Evolutionary conservation across 2,888 invertebrate genomes (phyloP).

Genomic region (Drosophila sordidula): DNA sequence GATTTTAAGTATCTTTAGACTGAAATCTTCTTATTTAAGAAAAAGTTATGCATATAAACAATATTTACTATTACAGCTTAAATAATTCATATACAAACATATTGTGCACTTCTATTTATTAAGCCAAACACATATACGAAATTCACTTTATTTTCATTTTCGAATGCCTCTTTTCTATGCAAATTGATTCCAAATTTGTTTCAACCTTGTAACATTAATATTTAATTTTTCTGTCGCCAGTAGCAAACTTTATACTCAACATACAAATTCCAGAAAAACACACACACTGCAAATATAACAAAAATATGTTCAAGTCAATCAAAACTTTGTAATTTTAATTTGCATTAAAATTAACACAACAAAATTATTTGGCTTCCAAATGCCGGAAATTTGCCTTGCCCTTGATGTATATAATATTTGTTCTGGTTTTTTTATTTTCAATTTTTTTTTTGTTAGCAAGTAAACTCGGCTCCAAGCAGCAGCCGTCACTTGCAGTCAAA

Average conservation of each 20-base stretch:
- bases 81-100: neutral
- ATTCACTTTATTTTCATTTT: neutral
- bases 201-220: conserved; percentile 1
- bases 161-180: neutral
- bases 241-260: conserved; percentile 32
- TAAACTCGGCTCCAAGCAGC: conserved; percentile 12
- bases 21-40: too few relatives aligned
- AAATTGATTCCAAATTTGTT: conserved; percentile 9
- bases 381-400: conserved; percentile 3
- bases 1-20: too few relatives aligned
- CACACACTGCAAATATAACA: neutral
- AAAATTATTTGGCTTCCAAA: conserved; percentile 29
- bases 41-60: too few relatives aligned
- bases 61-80: too few relatives aligned
- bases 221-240: conserved; percentile 4
- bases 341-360: conserved; percentile 62
- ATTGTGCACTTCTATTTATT: neutral
- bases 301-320: conserved; percentile 46
- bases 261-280: conserved; percentile 4
- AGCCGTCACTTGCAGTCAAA: conserved; percentile 18
- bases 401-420: conserved; percentile 42
- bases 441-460: neutral
- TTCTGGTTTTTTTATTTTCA: conserved; percentile 9
- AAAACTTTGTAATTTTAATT: conserved; percentile 69
- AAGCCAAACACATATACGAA: neutral